phyloP scores from a whole-genome alignment of 2,113 vertebrate species.

The Epinephelus fuscoguttatus region DNA sequence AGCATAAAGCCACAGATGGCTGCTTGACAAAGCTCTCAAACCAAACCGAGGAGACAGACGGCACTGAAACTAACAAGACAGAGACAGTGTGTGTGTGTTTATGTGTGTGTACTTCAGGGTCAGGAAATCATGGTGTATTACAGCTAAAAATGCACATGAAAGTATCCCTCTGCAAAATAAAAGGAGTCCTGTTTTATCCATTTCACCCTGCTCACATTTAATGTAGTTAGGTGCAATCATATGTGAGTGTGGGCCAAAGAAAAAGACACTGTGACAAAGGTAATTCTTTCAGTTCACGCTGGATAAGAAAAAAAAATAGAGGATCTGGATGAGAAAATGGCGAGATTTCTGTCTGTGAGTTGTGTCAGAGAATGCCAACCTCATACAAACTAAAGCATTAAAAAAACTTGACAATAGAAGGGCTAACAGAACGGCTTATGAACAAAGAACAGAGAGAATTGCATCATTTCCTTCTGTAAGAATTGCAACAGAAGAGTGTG shows the following conservation, averaged over 20 bases:
- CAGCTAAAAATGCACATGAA: neutral
- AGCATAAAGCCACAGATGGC: conserved; percentile 61
- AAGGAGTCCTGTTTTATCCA: neutral
- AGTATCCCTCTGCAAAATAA: neutral
- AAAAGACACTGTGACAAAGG: neutral
- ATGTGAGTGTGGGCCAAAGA: neutral
- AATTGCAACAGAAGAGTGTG: neutral
- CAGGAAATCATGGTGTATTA: conserved; percentile 9
- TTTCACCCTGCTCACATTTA: neutral
- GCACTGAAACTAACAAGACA: conserved; percentile 50
- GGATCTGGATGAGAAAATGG: neutral
- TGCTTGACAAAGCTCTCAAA: conserved; percentile 44
- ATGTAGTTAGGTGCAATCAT: neutral
- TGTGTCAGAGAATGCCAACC: neutral
- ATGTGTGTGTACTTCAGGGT: neutral
- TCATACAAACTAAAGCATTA: neutral
- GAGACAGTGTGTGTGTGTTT: conserved; percentile 29
- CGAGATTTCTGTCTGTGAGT: neutral
- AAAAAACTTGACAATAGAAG: neutral
- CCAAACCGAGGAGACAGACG: conserved; percentile 62
- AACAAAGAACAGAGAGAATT: neutral
- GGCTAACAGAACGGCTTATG: neutral
- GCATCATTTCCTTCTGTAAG: neutral
- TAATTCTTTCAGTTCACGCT: neutral
- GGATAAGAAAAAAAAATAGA: neutral